Base-by-base conservation (phyloP, 2,113 vertebrate genomes). In the Rhinopithecus roxellana region DNA sequence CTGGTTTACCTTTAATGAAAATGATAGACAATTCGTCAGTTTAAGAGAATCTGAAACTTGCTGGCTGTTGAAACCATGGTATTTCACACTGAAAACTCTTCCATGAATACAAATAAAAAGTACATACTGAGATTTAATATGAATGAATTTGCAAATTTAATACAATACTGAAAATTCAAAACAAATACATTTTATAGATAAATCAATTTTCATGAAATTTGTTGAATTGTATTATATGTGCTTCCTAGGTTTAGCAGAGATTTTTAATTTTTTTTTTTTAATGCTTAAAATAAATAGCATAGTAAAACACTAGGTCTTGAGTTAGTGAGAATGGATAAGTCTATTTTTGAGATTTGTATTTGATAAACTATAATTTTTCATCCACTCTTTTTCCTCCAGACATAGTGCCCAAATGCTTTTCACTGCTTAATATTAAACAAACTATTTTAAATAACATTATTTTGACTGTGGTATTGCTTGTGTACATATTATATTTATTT, bases 401-500 rank as follows among this genome's bases (percentile, higher is more conserved):
- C 8, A 57, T 78, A 72, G 38, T 82, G 32, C 2, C 14, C 14
- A 89, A 92, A 64, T 82, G 2, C 83, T 87, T 55, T 77, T 90
- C 25, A 50, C 25, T 85, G 45, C 30, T 82, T 95, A 78, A 57
- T 82, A 48, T 43, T 94, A 90, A 97, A 84, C 18, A 72, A 64
- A 92, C 20, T 45, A 50, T 57, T 38, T 83, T 84, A 91, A 91
- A 48, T 69, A 84, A 0, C 6, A 91, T 52, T 74, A 74, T 70
- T 90, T 88, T 77, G 55, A 74, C 18, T 74, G 17, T 92, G 32
- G 40, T 64, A 64, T 85, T 92, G 92, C 8, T 16, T 93, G 86
- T 70, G 32, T 64, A 77, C 14, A 50, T 12, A 2, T 82, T 48
- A 35, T 75, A 35, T 89, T 92, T 92, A 88, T 74, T 79, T 92